phyloP scores from a whole-genome alignment of 2,797 vertebrate species.

The Odontamblyopus rebecca region DNA sequence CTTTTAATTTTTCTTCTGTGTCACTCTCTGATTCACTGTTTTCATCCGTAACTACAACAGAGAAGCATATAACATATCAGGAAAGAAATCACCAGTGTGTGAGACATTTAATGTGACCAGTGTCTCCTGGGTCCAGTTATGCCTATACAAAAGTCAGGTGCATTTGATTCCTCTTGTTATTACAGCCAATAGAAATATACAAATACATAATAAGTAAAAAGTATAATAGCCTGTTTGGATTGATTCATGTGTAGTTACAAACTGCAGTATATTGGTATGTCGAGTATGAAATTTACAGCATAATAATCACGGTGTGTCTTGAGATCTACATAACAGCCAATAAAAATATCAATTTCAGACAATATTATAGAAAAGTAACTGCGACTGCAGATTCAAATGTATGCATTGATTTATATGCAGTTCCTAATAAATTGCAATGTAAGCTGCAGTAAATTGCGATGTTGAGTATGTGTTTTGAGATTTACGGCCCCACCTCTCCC shows the following conservation, averaged over 20 bases:
- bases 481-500: slow-evolving; percentile 85
- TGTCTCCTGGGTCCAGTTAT: background rate
- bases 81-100: background rate
- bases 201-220: no score
- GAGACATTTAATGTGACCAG: background rate
- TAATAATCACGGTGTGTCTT: slow-evolving; percentile 12
- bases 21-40: slow-evolving; percentile 98
- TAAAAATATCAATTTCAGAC: background rate
- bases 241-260: no score
- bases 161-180: no score
- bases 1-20: slow-evolving; percentile 94
- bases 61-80: slow-evolving; percentile 10
- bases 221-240: no score
- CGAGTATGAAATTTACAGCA: no score
- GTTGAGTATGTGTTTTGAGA: background rate
- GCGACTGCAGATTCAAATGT: background rate
- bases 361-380: background rate
- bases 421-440: background rate
- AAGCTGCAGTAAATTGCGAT: background rate
- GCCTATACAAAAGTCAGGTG: background rate
- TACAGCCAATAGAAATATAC: no score
- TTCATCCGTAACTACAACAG: slow-evolving; percentile 75
- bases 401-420: background rate
- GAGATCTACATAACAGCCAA: slow-evolving; percentile 1
- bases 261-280: no score